Percentiles rank a stretch among this genome's conserved stretches.
phyloP scores from a whole-genome alignment of 2,888 invertebrate species.

The Chloroclysta siterata region DNA sequence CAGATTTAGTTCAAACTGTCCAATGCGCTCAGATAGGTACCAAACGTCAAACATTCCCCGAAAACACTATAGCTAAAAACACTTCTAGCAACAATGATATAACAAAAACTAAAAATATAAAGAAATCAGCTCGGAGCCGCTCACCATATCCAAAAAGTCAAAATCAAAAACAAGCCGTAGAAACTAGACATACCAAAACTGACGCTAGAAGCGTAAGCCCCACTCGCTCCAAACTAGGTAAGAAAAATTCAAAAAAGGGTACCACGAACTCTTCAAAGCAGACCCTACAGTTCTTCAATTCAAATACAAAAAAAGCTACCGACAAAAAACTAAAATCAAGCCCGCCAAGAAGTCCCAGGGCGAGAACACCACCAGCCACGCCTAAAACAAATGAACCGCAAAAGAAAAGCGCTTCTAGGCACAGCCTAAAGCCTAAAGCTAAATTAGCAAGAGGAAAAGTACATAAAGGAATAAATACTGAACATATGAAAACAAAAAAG shows the following conservation, averaged over 20 bases:
- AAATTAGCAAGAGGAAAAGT: constrained; percentile 45
- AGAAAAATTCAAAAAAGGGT: constrained; percentile 10
- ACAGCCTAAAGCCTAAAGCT: constrained; percentile 22
- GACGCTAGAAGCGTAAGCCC: constrained; percentile 11
- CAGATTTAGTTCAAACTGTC: constrained; percentile 14
- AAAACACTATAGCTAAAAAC: not conserved
- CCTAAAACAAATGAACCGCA: constrained; percentile 15
- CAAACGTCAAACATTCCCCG: not conserved
- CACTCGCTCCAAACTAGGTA: constrained; percentile 6
- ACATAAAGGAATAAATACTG: constrained; percentile 39
- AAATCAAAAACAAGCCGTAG: constrained; percentile 27
- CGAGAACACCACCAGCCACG: constrained; percentile 11
- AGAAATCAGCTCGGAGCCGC: constrained; percentile 22
- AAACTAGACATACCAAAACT: constrained; percentile 6
- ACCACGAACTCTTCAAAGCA: constrained; percentile 15
- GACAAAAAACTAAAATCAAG: constrained; percentile 3
- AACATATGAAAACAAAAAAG: constrained; percentile 57
- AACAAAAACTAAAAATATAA: constrained; percentile 23
- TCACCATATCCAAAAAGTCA: constrained; percentile 26
- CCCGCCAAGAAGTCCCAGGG: constrained; percentile 5
- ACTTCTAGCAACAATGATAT: constrained; percentile 14
- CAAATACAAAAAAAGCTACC: not conserved
- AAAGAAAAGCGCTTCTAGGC: constrained; percentile 6
- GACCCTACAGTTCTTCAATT: constrained; percentile 18
- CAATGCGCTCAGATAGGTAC: constrained; percentile 14